Base-by-base conservation (phyloP, 2,797 vertebrate species). In the Danio albolineatus region DNA sequence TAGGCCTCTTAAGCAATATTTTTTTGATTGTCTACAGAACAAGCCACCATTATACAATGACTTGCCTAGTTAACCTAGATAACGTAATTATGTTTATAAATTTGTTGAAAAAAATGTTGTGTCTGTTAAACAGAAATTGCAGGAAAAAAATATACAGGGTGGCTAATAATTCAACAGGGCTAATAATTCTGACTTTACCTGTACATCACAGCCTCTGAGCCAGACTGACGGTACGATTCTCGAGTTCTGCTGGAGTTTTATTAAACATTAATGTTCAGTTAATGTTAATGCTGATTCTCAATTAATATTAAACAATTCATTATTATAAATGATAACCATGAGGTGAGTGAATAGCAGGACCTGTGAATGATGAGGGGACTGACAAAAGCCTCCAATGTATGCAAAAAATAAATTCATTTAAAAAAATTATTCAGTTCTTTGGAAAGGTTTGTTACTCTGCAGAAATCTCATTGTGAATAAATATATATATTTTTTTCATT, bases 171-270 rank as follows among this genome's bases (percentile, higher is more conserved):
- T n/a, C n/a, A n/a, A n/a, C n/a, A 3, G 28, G 28, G 28, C 28
- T 28, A 28, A 28, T 28, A 28, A 28, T 28, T 28, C 28, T n/a
- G n/a, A n/a, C n/a, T 28, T 28, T 28, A 28, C 28, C 3, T 28
- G 28, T 19, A 74, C 12, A 39, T 74, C 0, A 19, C 62, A 75
- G 64, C 53, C 36, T 51, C 10, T 6, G 36, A 73, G 6, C 10
- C 14, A 60, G 21, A 73, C 41, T 49, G 28, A 60, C 71, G 60
- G 54, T n/a, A 10, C 44, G 41, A 39, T 28, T 74, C 60, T 5
- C 16, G 46, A 10, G 3, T 44, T 21, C 64, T 16, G 6, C 19
- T 39, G 5, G 12, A 41, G 39, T 39, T 62, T 49, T 61, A 19
- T 17, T 19, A 61, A 62, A 49, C 7, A 13, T 51, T 69, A 53